phyloP scores from a whole-genome alignment of 2,888 invertebrate species.

The Amorpha juglandis region DNA sequence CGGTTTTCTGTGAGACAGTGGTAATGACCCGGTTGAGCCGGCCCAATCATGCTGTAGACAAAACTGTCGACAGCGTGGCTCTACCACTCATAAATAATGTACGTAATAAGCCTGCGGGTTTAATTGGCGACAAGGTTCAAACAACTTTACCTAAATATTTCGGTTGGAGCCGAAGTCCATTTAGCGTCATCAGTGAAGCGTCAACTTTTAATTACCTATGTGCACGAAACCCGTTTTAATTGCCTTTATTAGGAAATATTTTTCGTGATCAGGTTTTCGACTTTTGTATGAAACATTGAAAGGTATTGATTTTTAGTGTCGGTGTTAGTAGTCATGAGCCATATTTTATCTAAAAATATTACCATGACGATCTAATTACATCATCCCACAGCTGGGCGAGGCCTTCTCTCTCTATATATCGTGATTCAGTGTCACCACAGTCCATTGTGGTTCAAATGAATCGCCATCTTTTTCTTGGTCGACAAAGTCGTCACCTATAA shows the following conservation, averaged over 20 bases:
- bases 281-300: background rate
- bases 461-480: no score
- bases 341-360: no score
- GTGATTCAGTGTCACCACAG: no score
- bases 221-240: conserved; percentile 28
- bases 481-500: no score
- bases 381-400: no score
- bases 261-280: background rate
- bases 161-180: conserved; percentile 33
- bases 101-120: conserved; percentile 30
- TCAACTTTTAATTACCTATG: conserved; percentile 56
- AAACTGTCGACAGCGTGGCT: no score
- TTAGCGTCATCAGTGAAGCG: conserved; percentile 42
- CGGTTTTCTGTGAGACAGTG: no score
- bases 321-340: background rate
- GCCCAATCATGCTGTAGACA: no score
- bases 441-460: no score
- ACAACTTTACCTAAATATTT: conserved; percentile 54
- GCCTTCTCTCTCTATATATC: no score
- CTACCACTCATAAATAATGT: background rate
- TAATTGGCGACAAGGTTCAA: conserved; percentile 57
- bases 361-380: no score
- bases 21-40: no score
- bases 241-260: conserved; percentile 19
- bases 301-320: background rate